Evolutionary conservation across 2,888 invertebrate species (phyloP), one percentile per base, ranked within the genome.

Genomic region (Diaprepes abbreviatus): DNA sequence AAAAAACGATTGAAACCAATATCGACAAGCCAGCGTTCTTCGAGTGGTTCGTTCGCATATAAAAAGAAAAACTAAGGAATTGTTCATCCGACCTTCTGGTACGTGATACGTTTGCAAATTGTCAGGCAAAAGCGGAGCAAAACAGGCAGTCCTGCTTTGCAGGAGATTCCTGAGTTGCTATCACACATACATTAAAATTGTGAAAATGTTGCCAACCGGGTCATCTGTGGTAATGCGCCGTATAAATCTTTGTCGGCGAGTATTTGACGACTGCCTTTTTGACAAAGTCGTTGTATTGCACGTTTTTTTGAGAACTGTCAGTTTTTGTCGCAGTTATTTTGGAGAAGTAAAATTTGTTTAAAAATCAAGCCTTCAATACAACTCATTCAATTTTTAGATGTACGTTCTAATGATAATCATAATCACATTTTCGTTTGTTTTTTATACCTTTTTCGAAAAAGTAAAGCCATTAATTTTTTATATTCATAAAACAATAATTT

Each of bases 111-210:
- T 40, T 66, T 70, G 64, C 66, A 57, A 69, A 72, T 66, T 40
- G 68, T 43, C 60, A 21, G 45, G 35, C 66, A 58, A 64, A 60
- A 67, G 66, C 60, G 36, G 66, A 60, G 59, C 59, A 67, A 71
- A 67, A 67, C 71, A 62, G 71, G 43, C 66, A 58, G 62, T 24
- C 21, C 55, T 54, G 36, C 40, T 31, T 54, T 24, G 55, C 57
- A 54, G 54, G 58, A 70, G 70, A 70, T 70, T 70, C 70, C 62
- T 64, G 36, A 54, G 58, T 50, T 33, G 58, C 68, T 63, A 55
- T 71, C 71, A 71, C 71, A 71, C 71, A 71, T 71, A 71, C 71
- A 71, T 71, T 71, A 71, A 71, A 66, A 63, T 71, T 63, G 71
- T 70, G 67, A 67, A 71, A 71, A 71, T 71, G 63, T 48, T 63